phyloP scores from a whole-genome alignment of 1,140 invertebrate species.

The Pseudobourletiella spinata region DNA sequence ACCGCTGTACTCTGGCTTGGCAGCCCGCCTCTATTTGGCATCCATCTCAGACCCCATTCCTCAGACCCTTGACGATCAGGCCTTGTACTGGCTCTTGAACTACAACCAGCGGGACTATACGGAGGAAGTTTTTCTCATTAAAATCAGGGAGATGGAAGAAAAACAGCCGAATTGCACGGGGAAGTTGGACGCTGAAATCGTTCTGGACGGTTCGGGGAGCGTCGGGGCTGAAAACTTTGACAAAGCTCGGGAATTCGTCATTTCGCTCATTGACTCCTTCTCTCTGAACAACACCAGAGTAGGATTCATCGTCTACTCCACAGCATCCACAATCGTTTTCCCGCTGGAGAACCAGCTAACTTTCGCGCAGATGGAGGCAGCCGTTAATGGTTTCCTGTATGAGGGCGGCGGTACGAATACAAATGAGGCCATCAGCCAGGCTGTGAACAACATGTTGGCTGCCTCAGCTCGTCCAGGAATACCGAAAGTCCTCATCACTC shows the following conservation, averaged over 20 bases:
- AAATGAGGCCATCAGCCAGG: background rate
- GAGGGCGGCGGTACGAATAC: background rate
- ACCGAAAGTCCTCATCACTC: background rate
- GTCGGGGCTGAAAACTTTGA: background rate
- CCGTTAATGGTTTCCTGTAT: background rate
- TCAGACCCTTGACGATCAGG: background rate
- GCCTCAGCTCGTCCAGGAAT: background rate
- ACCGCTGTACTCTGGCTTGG: conserved; percentile 19
- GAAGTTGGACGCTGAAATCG: background rate
- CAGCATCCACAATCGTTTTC: background rate
- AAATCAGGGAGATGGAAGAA: background rate
- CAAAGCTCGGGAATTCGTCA: background rate
- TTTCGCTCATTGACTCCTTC: background rate
- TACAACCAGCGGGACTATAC: background rate
- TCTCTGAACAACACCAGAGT: background rate
- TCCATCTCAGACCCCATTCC: background rate
- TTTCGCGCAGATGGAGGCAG: background rate
- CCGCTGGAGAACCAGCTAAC: background rate
- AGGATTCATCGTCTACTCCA: conserved; percentile 1
- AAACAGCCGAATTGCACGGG: background rate
- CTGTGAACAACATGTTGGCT: background rate
- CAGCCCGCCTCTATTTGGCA: conserved; percentile 5
- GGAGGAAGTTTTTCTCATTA: background rate
- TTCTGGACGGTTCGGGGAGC: conserved; percentile 6
- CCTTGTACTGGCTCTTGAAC: conserved; percentile 6